These are phyloP conservation scores for Sinocyclocheilus anophthalmus DNA, from an alignment of 2,113 vertebrate genomes.

Conservation along the genomic window DNA sequence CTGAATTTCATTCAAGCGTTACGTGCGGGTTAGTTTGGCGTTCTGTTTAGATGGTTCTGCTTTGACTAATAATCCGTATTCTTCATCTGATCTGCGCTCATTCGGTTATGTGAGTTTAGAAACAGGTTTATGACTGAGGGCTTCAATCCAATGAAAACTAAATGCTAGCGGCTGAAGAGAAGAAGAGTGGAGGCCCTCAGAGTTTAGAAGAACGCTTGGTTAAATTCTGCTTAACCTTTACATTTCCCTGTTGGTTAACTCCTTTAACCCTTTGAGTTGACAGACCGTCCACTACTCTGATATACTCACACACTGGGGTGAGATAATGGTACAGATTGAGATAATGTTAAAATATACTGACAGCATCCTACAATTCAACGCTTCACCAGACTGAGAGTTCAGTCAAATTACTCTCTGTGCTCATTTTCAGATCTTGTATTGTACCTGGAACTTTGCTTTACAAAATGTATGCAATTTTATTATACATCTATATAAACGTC, in stretches of 20 bases:
- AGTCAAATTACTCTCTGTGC: not conserved
- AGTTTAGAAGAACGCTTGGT: slow-evolving; percentile 72
- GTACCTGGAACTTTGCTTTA: too few species aligned
- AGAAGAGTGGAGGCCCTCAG: slow-evolving; percentile 67
- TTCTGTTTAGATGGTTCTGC: not conserved
- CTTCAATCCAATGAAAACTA: slow-evolving; percentile 44
- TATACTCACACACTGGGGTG: not conserved
- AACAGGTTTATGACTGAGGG: slow-evolving; percentile 78
- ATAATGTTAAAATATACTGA: not conserved
- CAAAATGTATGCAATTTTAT: too few species aligned
- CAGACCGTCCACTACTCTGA: slow-evolving; percentile 35
- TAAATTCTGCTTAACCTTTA: slow-evolving; percentile 66
- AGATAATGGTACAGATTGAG: not conserved
- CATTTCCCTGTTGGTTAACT: not conserved
- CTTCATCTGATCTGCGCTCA: not conserved
- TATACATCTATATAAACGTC: not conserved
- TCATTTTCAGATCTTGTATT: not conserved
- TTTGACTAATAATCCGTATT: not conserved
- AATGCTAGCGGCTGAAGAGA: not conserved
- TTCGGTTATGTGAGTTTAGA: slow-evolving; percentile 71
- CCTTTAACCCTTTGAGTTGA: slow-evolving; percentile 79
- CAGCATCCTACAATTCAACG: not conserved
- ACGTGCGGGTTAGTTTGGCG: not conserved
- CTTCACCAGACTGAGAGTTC: not conserved
- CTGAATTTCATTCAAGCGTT: slow-evolving; percentile 72